Percentiles rank a stretch among this genome's conserved stretches.
Evolutionary conservation across 2,113 vertebrate genomes (phyloP).

Genomic region (Podarcis cretensis): DNA sequence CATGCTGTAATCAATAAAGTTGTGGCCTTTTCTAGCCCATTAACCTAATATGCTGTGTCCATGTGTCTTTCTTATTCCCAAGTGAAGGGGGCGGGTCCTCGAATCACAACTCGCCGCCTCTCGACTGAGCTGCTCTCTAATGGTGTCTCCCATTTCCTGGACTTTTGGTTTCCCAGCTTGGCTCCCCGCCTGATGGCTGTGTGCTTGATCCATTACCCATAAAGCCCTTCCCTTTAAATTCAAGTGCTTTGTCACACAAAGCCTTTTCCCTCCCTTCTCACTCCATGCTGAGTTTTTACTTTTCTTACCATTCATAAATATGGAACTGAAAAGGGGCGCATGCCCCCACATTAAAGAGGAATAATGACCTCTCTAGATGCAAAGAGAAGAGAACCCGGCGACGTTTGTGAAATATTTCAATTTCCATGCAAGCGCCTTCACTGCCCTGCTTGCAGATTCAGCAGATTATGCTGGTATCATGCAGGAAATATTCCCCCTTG

Average conservation of each 20-base stretch:
- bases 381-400: not conserved
- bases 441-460: not conserved
- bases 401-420: slow-evolving; percentile 25
- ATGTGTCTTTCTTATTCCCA: no score
- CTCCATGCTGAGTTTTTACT: not conserved
- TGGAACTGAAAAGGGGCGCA: not conserved
- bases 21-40: no score
- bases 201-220: no score
- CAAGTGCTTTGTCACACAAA: not conserved
- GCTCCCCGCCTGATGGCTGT: not conserved
- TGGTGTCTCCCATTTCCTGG: no score
- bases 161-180: not conserved
- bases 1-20: no score
- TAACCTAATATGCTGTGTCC: no score
- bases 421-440: slow-evolving; percentile 3
- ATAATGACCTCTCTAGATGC: slow-evolving; percentile 10
- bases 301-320: slow-evolving; percentile 15
- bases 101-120: no score
- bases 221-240: no score
- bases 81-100: no score
- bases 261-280: not conserved
- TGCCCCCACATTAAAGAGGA: slow-evolving; percentile 6
- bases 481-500: slow-evolving; percentile 3
- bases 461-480: slow-evolving; percentile 17
- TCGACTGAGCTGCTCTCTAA: not conserved